Evolutionary conservation across 2,113 vertebrate species (phyloP).

Genomic region (Suricata suricatta): DNA sequence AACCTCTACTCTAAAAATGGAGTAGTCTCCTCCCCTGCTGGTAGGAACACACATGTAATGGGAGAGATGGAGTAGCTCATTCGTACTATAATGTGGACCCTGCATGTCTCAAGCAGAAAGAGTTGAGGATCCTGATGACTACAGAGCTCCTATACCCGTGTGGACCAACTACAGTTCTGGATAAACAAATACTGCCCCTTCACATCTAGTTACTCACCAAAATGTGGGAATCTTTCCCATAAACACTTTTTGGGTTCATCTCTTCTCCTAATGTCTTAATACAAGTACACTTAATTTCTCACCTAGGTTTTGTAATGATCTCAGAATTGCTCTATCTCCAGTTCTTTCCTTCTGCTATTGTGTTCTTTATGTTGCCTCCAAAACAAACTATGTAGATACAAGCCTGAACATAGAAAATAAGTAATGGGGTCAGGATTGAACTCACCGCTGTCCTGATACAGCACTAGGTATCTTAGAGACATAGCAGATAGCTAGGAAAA

Average conservation of each 20-base stretch:
- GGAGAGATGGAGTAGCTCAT: not conserved
- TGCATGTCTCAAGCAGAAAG: not conserved
- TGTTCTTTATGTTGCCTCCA: not conserved
- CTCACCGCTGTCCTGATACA: not conserved
- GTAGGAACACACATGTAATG: accelerated
- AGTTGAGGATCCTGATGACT: not conserved
- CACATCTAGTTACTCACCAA: not conserved
- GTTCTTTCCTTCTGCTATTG: not conserved
- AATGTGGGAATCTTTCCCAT: not conserved
- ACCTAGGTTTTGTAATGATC: not conserved
- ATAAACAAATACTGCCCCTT: not conserved
- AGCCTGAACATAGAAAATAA: not conserved
- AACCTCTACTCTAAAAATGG: not conserved
- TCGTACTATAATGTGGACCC: accelerated
- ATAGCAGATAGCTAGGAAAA: too few species aligned
- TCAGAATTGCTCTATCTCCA: not conserved
- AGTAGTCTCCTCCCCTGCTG: not conserved
- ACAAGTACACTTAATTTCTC: not conserved
- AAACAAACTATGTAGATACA: not conserved
- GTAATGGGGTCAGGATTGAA: not conserved
- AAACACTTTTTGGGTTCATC: not conserved
- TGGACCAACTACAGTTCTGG: not conserved
- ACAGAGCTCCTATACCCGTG: accelerated
- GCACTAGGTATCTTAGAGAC: not conserved
- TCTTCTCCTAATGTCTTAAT: not conserved